A percentile compares a stretch with the other conserved stretches of the same genome.
Evolutionary conservation across 2,113 vertebrate genomes (phyloP).

Genomic region (Anarrhichthys ocellatus): DNA sequence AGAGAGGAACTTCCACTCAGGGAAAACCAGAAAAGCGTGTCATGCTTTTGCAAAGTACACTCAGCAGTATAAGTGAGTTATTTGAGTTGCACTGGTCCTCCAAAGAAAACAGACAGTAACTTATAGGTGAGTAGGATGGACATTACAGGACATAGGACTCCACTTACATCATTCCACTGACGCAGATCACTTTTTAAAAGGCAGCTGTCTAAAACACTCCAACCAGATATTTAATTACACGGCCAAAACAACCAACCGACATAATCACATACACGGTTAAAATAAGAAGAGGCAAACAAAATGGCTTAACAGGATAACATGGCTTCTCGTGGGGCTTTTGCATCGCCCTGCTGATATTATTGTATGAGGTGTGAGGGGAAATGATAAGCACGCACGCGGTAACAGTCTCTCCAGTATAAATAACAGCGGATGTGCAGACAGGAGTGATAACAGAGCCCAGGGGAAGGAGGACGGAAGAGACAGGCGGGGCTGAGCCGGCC

Average conservation of each 20-base stretch:
- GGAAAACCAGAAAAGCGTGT: neutral
- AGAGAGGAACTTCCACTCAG: neutral
- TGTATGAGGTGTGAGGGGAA: constrained; percentile 7
- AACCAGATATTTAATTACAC: neutral
- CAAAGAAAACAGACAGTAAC: neutral
- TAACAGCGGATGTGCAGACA: constrained; percentile 22
- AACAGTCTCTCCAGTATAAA: constrained; percentile 16
- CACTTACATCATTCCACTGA: neutral
- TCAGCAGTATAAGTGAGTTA: neutral
- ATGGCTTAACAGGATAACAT: neutral
- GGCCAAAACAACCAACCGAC: neutral
- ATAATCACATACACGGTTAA: neutral
- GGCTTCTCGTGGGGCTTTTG: neutral
- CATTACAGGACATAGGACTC: neutral
- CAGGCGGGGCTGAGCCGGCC: neutral
- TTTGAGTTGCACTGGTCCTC: neutral
- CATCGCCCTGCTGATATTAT: neutral
- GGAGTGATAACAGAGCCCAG: constrained; percentile 2
- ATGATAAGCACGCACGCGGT: constrained; percentile 15
- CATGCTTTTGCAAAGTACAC: neutral
- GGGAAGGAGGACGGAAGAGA: constrained; percentile 27
- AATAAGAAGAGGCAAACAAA: neutral
- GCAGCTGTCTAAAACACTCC: neutral
- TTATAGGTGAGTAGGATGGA: neutral
- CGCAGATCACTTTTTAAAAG: neutral